These are phyloP conservation scores for Cryptocephalus moraei DNA, from an alignment of 2,888 invertebrate genomes.

Conservation along the genomic window DNA sequence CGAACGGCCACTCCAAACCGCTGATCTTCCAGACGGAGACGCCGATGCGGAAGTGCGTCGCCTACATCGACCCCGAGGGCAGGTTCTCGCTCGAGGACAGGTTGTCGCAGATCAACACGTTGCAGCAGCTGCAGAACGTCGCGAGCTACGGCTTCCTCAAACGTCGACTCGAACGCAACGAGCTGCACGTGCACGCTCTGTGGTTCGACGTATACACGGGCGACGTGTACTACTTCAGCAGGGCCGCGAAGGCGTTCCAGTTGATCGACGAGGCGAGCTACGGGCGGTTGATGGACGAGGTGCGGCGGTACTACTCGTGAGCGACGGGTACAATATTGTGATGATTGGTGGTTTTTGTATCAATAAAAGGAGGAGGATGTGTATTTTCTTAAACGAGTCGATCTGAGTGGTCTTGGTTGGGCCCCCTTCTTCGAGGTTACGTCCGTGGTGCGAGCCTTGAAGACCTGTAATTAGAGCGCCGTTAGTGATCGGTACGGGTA, in stretches of 20 bases:
- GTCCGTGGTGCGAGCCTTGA: no score
- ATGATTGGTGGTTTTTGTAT: no score
- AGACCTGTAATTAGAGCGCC: no score
- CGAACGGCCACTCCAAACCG: constrained; percentile 54
- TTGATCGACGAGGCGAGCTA: constrained; percentile 77
- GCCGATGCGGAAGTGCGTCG: constrained; percentile 77
- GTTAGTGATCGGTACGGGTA: no score
- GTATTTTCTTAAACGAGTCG: no score
- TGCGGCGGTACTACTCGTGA: constrained; percentile 64
- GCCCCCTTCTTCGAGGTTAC: no score
- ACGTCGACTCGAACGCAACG: constrained; percentile 65
- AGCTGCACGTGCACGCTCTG: constrained; percentile 83
- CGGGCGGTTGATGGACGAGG: constrained; percentile 63
- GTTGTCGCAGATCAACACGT: constrained; percentile 87
- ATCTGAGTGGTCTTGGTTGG: no score
- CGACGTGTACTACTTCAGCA: constrained; percentile 89
- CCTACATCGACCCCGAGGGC: constrained; percentile 89
- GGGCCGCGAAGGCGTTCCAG: constrained; percentile 74
- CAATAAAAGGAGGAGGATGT: no score
- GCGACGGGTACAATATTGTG: neutral
- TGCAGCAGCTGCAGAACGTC: constrained; percentile 87
- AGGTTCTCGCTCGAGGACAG: constrained; percentile 84
- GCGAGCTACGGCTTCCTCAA: constrained; percentile 87
- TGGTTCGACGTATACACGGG: constrained; percentile 98
- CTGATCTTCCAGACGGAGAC: constrained; percentile 81